Percentiles rank a stretch among this genome's conserved stretches.
phyloP scores from a whole-genome alignment of 2,888 invertebrate species.

The Pristionchus fissidentatus region DNA sequence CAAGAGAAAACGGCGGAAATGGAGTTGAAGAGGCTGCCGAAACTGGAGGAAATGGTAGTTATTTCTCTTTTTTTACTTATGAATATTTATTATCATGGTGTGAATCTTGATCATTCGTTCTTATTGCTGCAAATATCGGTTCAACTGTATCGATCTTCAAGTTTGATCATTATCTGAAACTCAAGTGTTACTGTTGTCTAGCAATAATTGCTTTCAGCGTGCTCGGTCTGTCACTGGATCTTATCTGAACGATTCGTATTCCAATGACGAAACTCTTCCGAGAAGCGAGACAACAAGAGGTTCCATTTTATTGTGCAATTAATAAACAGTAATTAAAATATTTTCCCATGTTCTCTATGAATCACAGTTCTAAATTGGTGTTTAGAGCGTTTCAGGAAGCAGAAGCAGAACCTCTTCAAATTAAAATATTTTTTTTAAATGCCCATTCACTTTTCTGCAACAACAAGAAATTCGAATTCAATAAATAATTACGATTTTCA shows the following conservation, averaged over 20 bases:
- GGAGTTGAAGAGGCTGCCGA: constrained; percentile 25
- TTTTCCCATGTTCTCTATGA: no score
- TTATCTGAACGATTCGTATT: constrained; percentile 49
- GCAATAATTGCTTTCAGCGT: neutral
- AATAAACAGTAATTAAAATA: no score
- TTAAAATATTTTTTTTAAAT: no score
- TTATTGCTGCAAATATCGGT: neutral
- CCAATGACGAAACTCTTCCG: constrained; percentile 47
- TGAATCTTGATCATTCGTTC: no score
- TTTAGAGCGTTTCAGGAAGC: no score
- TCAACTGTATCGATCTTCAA: neutral
- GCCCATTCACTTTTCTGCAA: no score
- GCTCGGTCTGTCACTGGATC: neutral
- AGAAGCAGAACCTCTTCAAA: no score
- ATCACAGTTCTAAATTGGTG: no score
- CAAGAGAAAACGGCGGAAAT: constrained; percentile 32
- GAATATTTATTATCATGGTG: neutral
- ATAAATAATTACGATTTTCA: no score
- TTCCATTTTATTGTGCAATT: neutral
- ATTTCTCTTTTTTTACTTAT: neutral
- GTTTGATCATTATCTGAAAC: neutral
- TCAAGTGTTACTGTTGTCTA: neutral
- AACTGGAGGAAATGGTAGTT: constrained; percentile 38
- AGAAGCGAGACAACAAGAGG: constrained; percentile 22
- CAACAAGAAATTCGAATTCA: no score